Percentiles rank a stretch among this genome's conserved stretches.
Evolutionary conservation across 2,888 invertebrate genomes (phyloP).

Genomic region (Amphipyra berbera): DNA sequence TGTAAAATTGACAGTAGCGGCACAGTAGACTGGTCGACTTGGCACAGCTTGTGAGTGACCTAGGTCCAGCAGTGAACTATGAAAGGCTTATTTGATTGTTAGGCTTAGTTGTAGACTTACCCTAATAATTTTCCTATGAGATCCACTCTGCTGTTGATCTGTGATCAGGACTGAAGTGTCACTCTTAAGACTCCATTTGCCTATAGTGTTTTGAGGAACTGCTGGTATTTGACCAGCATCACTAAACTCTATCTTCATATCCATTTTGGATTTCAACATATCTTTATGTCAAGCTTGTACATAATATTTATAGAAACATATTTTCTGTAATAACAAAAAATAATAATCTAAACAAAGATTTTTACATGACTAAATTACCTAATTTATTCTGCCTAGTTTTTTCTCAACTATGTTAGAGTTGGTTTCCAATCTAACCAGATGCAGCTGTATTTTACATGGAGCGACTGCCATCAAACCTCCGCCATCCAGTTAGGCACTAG

Average conservation of each 20-base stretch:
- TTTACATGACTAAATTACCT: not conserved
- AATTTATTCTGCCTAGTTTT: no score
- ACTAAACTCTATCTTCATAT: conserved; percentile 61
- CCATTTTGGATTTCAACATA: conserved; percentile 54
- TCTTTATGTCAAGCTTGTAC: conserved; percentile 25
- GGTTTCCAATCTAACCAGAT: no score
- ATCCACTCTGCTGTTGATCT: conserved; percentile 66
- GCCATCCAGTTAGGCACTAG: no score
- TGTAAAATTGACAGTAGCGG: no score
- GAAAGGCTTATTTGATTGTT: no score
- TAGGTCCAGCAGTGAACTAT: no score
- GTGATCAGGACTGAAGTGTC: conserved; percentile 63
- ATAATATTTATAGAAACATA: conserved; percentile 25
- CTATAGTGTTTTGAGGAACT: conserved; percentile 44
- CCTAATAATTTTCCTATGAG: conserved; percentile 81
- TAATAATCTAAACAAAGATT: not conserved
- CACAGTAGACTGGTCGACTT: no score
- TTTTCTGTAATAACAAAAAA: conserved; percentile 39
- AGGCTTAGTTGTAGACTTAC: conserved; percentile 62
- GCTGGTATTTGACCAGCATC: conserved; percentile 35
- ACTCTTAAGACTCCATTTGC: conserved; percentile 62
- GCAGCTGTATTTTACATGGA: no score
- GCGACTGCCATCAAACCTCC: no score
- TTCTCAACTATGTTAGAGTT: no score
- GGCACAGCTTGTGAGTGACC: no score